These are phyloP conservation scores for Parapsyche elsis DNA, from an alignment of 1,140 invertebrate genomes.

Conservation along the genomic window DNA sequence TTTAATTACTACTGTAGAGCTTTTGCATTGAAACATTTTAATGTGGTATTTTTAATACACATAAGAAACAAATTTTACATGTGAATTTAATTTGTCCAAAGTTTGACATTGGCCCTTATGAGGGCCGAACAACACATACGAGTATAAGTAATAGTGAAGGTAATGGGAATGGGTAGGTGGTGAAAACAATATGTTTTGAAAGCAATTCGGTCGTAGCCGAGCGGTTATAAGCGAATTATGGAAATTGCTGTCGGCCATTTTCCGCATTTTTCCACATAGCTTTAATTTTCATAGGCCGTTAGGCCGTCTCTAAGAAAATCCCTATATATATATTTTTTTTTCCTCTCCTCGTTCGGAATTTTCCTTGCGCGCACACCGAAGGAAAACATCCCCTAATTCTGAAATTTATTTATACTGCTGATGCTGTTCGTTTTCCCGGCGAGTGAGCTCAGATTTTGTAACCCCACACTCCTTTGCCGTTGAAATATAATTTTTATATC, in stretches of 20 bases:
- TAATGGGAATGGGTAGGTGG: no score
- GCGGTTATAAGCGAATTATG: conserved; percentile 24
- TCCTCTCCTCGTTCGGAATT: background rate
- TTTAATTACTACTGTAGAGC: no score
- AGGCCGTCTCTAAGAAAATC: conserved; percentile 10
- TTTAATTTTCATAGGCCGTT: conserved; percentile 29
- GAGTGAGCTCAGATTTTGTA: background rate
- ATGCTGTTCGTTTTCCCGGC: background rate
- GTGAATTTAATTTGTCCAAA: no score
- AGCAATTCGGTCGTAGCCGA: background rate
- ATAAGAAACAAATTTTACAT: no score
- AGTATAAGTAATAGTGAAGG: no score
- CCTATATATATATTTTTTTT: background rate
- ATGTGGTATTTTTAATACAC: no score
- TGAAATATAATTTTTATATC: background rate
- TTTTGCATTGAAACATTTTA: no score
- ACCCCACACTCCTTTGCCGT: background rate
- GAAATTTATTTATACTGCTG: conserved; percentile 12
- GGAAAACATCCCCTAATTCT: conserved; percentile 22
- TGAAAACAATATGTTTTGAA: conserved; percentile 22
- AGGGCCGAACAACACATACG: no score
- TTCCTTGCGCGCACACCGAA: background rate
- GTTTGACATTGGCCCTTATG: no score
- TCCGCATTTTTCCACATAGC: conserved; percentile 25
- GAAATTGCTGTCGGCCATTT: conserved; percentile 22